phyloP scores from a whole-genome alignment of 2,797 vertebrate species.

The Melanotaenia nigrans region DNA sequence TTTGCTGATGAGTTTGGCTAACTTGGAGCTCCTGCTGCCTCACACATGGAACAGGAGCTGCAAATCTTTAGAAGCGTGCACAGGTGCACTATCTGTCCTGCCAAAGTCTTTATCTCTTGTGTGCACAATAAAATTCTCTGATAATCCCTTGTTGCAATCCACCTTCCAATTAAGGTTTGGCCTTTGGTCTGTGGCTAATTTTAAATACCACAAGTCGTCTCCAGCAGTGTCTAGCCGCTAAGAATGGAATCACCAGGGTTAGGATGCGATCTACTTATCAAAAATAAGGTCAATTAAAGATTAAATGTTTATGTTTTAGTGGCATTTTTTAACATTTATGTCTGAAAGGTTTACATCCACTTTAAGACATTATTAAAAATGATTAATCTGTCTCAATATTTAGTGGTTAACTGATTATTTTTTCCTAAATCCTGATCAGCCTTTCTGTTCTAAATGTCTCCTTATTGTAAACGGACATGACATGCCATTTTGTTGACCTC shows the following conservation, averaged over 20 bases:
- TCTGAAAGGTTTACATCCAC: no score
- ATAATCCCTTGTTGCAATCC: slow-evolving; percentile 61
- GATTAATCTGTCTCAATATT: no score
- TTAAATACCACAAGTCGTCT: slow-evolving; percentile 35
- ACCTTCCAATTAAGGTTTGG: slow-evolving; percentile 49
- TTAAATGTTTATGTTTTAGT: background rate
- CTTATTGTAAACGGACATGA: background rate
- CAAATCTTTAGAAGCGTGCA: slow-evolving; percentile 54
- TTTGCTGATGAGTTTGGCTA: slow-evolving; percentile 30
- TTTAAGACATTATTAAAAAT: no score
- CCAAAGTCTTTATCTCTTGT: slow-evolving; percentile 64
- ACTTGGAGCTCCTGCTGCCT: slow-evolving; percentile 15
- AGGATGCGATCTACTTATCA: slow-evolving; percentile 22
- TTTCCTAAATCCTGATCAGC: background rate
- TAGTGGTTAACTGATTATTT: no score
- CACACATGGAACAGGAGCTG: slow-evolving; percentile 20
- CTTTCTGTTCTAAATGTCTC: slow-evolving; percentile 5
- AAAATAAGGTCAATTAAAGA: slow-evolving; percentile 20
- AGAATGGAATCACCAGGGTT: slow-evolving; percentile 27
- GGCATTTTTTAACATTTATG: no score
- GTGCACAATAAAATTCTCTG: slow-evolving; percentile 56
- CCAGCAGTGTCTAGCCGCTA: slow-evolving; percentile 23
- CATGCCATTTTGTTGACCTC: background rate
- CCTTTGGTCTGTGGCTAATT: slow-evolving; percentile 33
- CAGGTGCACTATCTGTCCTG: slow-evolving; percentile 24